A percentile compares a stretch with the other conserved stretches of the same genome.
These are phyloP conservation scores for Tiaroga cobitis DNA, from an alignment of 2,797 vertebrate genomes.

Conservation along the genomic window DNA sequence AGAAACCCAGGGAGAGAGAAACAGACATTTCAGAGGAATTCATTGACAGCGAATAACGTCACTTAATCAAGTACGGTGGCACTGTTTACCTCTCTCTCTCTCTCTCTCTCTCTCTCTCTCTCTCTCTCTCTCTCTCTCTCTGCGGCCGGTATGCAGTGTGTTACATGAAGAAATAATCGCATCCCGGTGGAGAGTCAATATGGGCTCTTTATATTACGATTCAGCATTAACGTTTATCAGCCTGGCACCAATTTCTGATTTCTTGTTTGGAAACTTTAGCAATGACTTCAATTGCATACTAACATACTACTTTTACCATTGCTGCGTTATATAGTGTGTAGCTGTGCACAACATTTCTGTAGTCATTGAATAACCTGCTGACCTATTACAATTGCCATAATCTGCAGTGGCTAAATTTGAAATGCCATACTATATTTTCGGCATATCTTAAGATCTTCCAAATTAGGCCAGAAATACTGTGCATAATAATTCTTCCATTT, in stretches of 20 bases:
- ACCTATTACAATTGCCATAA: background rate
- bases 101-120: slow-evolving; percentile 51
- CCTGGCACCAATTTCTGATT: background rate
- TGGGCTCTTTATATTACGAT: background rate
- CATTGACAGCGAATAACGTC: slow-evolving; percentile 96
- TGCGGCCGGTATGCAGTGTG: slow-evolving; percentile 50
- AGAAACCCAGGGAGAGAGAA: slow-evolving; percentile 85
- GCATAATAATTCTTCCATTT: too few relatives aligned
- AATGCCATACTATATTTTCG: background rate
- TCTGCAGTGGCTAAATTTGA: background rate
- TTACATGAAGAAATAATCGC: slow-evolving; percentile 20
- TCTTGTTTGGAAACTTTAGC: background rate
- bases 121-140: slow-evolving; percentile 45
- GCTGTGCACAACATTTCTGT: background rate
- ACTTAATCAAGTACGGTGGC: slow-evolving; percentile 93
- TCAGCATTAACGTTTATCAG: background rate
- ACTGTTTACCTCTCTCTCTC: slow-evolving; percentile 74
- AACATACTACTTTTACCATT: background rate
- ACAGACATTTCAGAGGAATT: slow-evolving; percentile 93
- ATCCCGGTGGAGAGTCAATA: slow-evolving; percentile 8
- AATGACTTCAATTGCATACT: background rate
- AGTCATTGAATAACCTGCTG: background rate
- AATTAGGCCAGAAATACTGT: background rate
- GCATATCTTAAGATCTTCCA: too few relatives aligned
- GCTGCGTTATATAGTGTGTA: background rate